Evolutionary conservation across 2,113 vertebrate genomes (phyloP).

Genomic region (Agelaius phoeniceus): DNA sequence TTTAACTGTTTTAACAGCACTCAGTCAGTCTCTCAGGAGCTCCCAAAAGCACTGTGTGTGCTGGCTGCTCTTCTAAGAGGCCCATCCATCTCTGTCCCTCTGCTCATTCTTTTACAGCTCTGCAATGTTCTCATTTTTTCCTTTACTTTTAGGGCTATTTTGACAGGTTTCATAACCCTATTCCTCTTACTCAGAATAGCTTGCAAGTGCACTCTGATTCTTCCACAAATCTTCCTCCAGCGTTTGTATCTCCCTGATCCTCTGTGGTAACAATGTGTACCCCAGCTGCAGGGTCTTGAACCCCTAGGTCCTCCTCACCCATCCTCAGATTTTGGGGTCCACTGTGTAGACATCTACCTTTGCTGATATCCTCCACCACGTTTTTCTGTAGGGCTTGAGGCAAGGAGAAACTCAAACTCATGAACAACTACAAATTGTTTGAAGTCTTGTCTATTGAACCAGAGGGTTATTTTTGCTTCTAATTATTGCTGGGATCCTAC

Average conservation of each 20-base stretch:
- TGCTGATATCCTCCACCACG: not conserved
- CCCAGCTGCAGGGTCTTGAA: not conserved
- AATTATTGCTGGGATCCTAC: not conserved
- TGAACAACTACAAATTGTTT: not conserved
- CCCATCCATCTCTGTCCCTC: slow-evolving; percentile 45
- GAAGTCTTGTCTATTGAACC: not conserved
- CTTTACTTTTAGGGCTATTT: slow-evolving; percentile 44
- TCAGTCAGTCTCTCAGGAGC: slow-evolving; percentile 48
- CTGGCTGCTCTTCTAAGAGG: slow-evolving; percentile 48
- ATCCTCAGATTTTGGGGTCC: not conserved
- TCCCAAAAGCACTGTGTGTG: slow-evolving; percentile 27
- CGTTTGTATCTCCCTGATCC: not conserved
- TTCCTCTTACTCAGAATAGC: slow-evolving; percentile 6
- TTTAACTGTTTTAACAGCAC: slow-evolving; percentile 53
- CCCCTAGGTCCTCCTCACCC: not conserved
- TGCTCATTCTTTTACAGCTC: slow-evolving; percentile 27
- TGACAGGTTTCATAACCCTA: slow-evolving; percentile 36
- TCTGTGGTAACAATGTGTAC: not conserved
- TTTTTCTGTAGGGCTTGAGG: not conserved
- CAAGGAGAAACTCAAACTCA: not conserved
- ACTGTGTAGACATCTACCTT: not conserved
- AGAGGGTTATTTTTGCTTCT: not conserved
- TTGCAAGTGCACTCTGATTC: not conserved
- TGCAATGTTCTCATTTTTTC: not conserved
- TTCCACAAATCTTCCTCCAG: not conserved